Conservation (phyloP, 2,888 invertebrate genomes). For the Myopa testacea region DNA sequence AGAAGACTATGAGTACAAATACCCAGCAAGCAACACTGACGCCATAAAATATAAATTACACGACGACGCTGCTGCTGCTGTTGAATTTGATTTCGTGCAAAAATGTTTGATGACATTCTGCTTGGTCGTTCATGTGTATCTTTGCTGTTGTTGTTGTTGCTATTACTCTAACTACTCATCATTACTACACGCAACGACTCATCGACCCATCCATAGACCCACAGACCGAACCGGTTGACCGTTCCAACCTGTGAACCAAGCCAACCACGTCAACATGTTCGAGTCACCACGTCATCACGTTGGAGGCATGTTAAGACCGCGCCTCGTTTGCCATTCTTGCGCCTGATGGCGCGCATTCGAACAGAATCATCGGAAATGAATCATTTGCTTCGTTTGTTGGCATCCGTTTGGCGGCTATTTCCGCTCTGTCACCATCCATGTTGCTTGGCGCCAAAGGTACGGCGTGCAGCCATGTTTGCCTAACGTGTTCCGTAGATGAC, state of each 20-base stretch:
- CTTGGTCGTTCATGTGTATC: background rate
- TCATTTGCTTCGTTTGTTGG: slow-evolving; percentile 67
- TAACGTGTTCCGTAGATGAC: slow-evolving; percentile 27
- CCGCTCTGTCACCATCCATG: slow-evolving; percentile 55
- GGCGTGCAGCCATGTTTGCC: slow-evolving; percentile 29
- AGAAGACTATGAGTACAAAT: background rate
- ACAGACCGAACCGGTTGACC: slow-evolving; percentile 12
- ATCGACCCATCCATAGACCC: slow-evolving; percentile 42
- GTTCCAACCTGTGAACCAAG: background rate
- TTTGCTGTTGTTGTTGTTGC: slow-evolving; percentile 16
- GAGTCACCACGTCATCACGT: slow-evolving; percentile 29
- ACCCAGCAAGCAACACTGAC: slow-evolving; percentile 14
- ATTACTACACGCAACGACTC: background rate
- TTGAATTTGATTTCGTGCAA: slow-evolving; percentile 39
- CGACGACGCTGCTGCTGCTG: background rate
- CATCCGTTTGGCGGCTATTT: slow-evolving; percentile 67
- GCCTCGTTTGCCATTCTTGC: slow-evolving; percentile 29
- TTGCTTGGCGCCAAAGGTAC: slow-evolving; percentile 28
- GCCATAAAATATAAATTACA: slow-evolving; percentile 17
- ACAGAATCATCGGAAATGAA: slow-evolving; percentile 67
- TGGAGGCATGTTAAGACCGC: background rate
- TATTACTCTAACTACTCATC: slow-evolving; percentile 20
- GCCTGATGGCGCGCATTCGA: slow-evolving; percentile 48
- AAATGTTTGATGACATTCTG: slow-evolving; percentile 39
- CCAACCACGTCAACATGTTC: slow-evolving; percentile 27